A percentile compares a stretch with the other conserved stretches of the same genome.
Conservation (phyloP, 1,140 invertebrate genomes). For the Drosophila prosaltans region DNA sequence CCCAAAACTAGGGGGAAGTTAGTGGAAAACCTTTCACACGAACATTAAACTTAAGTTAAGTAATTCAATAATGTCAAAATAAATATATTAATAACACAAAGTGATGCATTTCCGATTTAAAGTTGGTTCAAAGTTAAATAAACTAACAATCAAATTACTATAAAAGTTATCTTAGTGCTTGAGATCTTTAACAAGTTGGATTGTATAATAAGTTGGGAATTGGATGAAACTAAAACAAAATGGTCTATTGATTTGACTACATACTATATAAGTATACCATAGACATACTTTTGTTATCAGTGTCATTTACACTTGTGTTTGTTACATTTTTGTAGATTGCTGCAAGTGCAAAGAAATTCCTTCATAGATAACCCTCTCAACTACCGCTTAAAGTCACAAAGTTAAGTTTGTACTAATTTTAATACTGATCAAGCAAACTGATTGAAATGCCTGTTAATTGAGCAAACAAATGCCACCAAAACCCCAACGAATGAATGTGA, state of each 20-base stretch:
- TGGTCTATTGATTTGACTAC: too few relatives aligned
- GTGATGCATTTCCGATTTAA: neutral
- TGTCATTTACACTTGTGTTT: too few relatives aligned
- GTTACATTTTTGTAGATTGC: too few relatives aligned
- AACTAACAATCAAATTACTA: neutral
- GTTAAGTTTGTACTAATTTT: neutral
- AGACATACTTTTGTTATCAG: too few relatives aligned
- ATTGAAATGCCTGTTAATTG: slow-evolving; percentile 49
- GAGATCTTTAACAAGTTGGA: too few relatives aligned
- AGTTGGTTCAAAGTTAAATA: neutral
- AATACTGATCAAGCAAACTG: neutral
- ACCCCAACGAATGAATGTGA: slow-evolving; percentile 34
- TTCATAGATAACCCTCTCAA: too few relatives aligned
- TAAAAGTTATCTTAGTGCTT: too few relatives aligned
- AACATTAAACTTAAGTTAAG: neutral
- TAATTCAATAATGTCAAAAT: slow-evolving; percentile 4
- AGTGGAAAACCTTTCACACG: neutral
- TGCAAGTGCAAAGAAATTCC: too few relatives aligned
- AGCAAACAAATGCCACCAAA: slow-evolving; percentile 28
- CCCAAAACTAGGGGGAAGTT: neutral
- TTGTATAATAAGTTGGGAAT: too few relatives aligned
- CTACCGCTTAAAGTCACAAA: neutral
- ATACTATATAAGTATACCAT: too few relatives aligned
- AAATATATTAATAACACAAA: neutral
- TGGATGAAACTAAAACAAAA: too few relatives aligned